Evolutionary conservation across 2,888 invertebrate genomes (phyloP), one percentile per base, ranked within the genome.

Genomic region (Phalera bucephala): DNA sequence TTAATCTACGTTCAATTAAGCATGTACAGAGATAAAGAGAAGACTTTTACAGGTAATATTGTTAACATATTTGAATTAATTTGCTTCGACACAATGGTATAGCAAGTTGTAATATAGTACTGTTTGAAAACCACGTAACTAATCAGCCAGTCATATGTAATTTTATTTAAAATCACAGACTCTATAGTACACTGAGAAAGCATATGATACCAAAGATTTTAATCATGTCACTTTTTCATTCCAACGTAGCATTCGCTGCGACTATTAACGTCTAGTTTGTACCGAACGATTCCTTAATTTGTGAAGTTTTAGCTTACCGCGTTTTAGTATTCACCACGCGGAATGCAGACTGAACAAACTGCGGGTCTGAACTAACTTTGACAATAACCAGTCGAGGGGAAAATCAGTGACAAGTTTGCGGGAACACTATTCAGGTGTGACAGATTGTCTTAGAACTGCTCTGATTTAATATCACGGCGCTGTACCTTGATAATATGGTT

Each of bases 381-480:
- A 64, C 71, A 71, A 71, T 73, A 67, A 70, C 68, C 63, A 70
- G 62, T 67, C 52, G 52, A 46, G 49, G 41, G 54, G 54, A 59
- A 64, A 66, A 62, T 59, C 58, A 58, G 47, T 46, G 45, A 30
- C 53, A 50, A 59, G 2, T 25, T 7, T 12, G 12, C 12, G 25
- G 12, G 25, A 4, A 25, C 12, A 12, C 25, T 10, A 25, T 12
- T 25, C 25, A 12, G 25, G 25, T 12, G 25, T 25, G 11, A 25
- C 12, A n/a, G 11, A 12, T 25, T 25, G 25, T 25, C 11, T 11
- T 25, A 1, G 6, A 25, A 25, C 25, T 25, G 10, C 22, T 10
- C 5, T 5, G 5, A 22, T 22, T 10, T 22, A 22, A 22, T 10
- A 10, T 22, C 10, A 10, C n/a, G n/a, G n/a, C n/a, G n/a, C n/a